Percentiles rank a stretch among this genome's conserved stretches.
Conservation (phyloP, 35 echinoderm and acorn worm species). For the Amphiura filiformis region DNA sequence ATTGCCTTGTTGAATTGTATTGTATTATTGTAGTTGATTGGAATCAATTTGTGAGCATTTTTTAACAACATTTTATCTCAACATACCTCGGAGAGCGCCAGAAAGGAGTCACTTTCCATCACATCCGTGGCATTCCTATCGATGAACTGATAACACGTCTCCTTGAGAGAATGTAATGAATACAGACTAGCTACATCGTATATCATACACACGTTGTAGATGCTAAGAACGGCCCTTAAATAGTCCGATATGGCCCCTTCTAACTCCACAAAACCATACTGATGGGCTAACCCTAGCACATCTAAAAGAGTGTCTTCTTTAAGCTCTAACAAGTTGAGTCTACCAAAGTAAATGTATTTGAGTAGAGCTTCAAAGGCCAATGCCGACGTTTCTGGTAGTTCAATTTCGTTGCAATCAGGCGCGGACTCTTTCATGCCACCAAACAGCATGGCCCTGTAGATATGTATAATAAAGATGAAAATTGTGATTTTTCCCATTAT, state of each 20-base stretch:
- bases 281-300: conserved; percentile 89
- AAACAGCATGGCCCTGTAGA: conserved; percentile 82
- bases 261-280: conserved; percentile 90
- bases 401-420: conserved; percentile 78
- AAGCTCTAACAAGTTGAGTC: conserved; percentile 80
- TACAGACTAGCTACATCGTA: conserved; percentile 96
- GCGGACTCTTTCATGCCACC: conserved; percentile 89
- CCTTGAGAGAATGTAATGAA: conserved; percentile 73
- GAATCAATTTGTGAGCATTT: too few relatives aligned
- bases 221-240: conserved; percentile 84
- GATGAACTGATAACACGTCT: conserved; percentile 89
- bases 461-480: neutral
- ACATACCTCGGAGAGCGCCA: conserved; percentile 88
- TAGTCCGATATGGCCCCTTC: conserved; percentile 95
- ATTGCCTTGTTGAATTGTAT: too few relatives aligned
- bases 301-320: conserved; percentile 87
- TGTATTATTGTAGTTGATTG: too few relatives aligned
- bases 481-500: neutral
- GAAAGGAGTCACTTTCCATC: conserved; percentile 88
- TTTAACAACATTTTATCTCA: too few relatives aligned
- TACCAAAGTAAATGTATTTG: conserved; percentile 90
- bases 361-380: conserved; percentile 84
- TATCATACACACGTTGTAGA: conserved; percentile 95
- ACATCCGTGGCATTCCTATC: conserved; percentile 91
- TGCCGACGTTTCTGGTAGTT: conserved; percentile 86